Base-by-base conservation (phyloP, 2,888 invertebrate species). In the Stenodema calcarata region DNA sequence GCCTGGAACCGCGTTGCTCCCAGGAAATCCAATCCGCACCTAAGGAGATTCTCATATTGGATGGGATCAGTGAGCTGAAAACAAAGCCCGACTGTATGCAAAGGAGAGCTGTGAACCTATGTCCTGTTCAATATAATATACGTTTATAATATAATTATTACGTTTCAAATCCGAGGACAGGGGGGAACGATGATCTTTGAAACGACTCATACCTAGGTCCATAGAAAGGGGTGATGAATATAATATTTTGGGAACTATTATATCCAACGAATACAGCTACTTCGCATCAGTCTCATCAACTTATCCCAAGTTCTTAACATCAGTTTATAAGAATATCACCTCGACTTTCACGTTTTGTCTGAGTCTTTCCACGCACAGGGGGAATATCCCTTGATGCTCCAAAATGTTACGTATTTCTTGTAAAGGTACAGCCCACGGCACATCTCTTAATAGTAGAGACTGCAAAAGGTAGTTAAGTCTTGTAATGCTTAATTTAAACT, bases 11-110 rank as follows among this genome's bases (percentile, higher is more conserved):
- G 91, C 0, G 91, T 91, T 0, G 91, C 92, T 30, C 92, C 91
- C 87, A 92, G 92, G 88, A 93, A 93, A 88, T 92, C 92, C 70
- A 93, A 89, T 14, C 93, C 93, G 87, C 92, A 92, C 81, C 92
- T 91, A 28, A 92, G 89, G 0, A 93, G 89, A 11, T 90, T 90
- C 87, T 92, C 92, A 89, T 92, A 91, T 50, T 92, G 91, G 4
- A 89, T 90, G 0, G 91, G 90, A 87, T 92, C 92, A 9, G 91
- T 89, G 4, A 92, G 90, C 91, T 92, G 89, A n/a, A 90, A 88
- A 78, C 30, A 78, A n/a, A n/a, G n/a, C n/a, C n/a, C n/a, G n/a
- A n/a, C n/a, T n/a, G n/a, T n/a, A n/a, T n/a, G n/a, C n/a, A n/a
- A n/a, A n/a, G 30, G 11, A 4, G 27, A 1, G 28, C 70, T 70